Evolutionary conservation across 2,113 vertebrate genomes (phyloP).

Genomic region (Rhagologus leucostigma): DNA sequence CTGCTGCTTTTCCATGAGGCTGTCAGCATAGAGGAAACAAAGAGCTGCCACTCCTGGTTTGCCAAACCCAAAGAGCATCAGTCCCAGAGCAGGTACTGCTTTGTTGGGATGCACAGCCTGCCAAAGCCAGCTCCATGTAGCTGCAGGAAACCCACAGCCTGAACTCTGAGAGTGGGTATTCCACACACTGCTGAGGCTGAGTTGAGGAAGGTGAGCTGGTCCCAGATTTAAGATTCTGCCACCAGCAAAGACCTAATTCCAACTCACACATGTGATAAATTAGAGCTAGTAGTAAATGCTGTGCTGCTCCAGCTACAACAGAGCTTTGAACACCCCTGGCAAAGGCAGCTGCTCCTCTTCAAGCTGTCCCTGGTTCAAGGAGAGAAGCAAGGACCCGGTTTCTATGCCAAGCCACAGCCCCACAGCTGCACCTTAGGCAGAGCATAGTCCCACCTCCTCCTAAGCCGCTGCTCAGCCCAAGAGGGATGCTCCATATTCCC

Average conservation of each 20-base stretch:
- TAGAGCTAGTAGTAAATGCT: not conserved
- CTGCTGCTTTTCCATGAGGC: not conserved
- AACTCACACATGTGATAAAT: fast-evolving
- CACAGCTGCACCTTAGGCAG: fast-evolving
- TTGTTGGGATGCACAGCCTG: not conserved
- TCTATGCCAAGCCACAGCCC: not conserved
- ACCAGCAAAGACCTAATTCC: not conserved
- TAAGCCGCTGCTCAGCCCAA: not conserved
- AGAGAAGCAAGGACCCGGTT: not conserved
- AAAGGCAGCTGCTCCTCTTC: not conserved
- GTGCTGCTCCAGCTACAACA: not conserved
- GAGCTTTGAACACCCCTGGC: not conserved
- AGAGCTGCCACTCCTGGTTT: not conserved
- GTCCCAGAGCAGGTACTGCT: not conserved
- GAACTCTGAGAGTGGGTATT: fast-evolving
- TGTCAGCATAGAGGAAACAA: fast-evolving
- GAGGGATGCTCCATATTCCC: not conserved
- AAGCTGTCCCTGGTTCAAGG: not conserved
- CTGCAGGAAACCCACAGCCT: not conserved
- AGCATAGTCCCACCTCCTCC: not conserved
- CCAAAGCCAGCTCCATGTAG: not conserved
- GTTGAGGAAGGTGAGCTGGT: not conserved
- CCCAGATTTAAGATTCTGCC: not conserved
- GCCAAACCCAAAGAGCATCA: not conserved
- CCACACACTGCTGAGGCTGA: not conserved